A percentile compares a stretch with the other conserved stretches of the same genome.
Evolutionary conservation across 2,797 vertebrate genomes (phyloP).

Genomic region (Hozukius guyotensis): DNA sequence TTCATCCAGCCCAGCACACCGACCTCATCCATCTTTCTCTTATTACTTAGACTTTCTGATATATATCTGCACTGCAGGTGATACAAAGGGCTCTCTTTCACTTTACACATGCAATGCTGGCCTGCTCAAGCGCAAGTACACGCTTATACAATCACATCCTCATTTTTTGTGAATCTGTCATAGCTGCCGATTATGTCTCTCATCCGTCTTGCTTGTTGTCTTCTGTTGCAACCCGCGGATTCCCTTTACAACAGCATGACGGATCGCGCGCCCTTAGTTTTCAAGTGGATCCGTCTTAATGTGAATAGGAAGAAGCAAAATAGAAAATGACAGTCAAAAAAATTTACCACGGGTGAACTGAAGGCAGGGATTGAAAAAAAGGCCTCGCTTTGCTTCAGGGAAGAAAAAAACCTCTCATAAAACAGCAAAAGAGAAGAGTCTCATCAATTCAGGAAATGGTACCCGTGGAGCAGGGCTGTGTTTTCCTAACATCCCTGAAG

Average conservation of each 20-base stretch:
- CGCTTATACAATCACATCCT: not conserved
- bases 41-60: not conserved
- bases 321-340: not conserved
- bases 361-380: not conserved
- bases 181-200: not conserved
- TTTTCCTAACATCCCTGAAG: slow-evolving; percentile 41
- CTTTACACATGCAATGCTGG: not conserved
- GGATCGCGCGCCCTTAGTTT: not conserved
- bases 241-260: not conserved
- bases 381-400: not conserved
- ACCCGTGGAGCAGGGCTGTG: slow-evolving; percentile 2
- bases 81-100: not conserved
- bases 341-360: not conserved
- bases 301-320: not conserved
- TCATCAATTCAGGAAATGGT: slow-evolving; percentile 28
- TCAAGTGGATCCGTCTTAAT: not conserved
- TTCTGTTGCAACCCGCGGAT: not conserved
- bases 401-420: not conserved
- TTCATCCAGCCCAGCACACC: not conserved
- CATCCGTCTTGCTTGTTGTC: slow-evolving; percentile 6
- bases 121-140: not conserved
- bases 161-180: not conserved
- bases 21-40: slow-evolving; percentile 7
- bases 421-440: not conserved
- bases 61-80: not conserved